Evolutionary conservation across 2,888 invertebrate genomes (phyloP), one percentile per base, ranked within the genome.

Genomic region (Pocota personata): DNA sequence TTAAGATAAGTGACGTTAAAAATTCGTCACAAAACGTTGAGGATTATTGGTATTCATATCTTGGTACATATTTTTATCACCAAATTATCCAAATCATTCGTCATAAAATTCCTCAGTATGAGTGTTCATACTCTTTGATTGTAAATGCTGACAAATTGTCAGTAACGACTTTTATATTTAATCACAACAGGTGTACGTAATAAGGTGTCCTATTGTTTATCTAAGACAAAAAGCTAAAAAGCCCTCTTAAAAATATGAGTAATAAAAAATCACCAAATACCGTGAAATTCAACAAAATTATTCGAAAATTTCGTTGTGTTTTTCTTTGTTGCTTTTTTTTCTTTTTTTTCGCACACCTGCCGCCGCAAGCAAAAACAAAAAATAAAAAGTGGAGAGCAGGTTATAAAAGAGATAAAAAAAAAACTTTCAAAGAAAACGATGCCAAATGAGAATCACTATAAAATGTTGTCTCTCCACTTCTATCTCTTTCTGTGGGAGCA

Each of bases 381-480:
- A 12, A n/a, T 40, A 14, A 40, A 40, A 37, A 1, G 2, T 43
- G 7, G 46, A 50, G 46, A 79, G 57, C 72, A 64, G 55, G 57
- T 55, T 62, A 19, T 62, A 14, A 21, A 8, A 21, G 37, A 32
- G 12, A 40, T 27, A 7, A 55, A 6, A 67, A 10, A 55, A 14
- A 27, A 46, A 14, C 40, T 46, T 5, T 32, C 55, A 32, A 55
- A 24, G 35, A 77, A 52, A 50, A 19, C 21, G 12, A 71, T 71
- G 40, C 50, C 71, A 82, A 57, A 46, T 37, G 69, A 62, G 75
- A 75, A 75, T 67, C 67, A 46, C 52, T 19, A 21, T 14, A 73
- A n/a, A 67, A 69, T 67, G 24, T 67, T 21, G 64, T 66, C 58
- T 66, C 58, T 60, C 30, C 35, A 48, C 46, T 46, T 43, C 62